phyloP scores from a whole-genome alignment of 2,888 invertebrate genomes.

The Heliconius charithonia region DNA sequence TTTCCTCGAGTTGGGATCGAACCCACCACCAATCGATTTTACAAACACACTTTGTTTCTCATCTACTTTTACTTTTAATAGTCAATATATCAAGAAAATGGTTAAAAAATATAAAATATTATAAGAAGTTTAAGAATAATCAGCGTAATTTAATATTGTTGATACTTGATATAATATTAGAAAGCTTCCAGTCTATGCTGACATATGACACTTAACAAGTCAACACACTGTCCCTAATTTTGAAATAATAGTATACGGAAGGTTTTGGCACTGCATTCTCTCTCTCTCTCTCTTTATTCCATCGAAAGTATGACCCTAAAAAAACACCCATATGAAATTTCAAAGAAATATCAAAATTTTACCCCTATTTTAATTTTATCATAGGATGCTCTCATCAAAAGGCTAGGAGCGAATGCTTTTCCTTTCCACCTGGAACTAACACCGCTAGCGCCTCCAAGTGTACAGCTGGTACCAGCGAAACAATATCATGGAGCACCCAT shows the following conservation, averaged over 20 bases:
- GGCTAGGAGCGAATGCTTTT: constrained; percentile 90
- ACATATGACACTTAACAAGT: neutral
- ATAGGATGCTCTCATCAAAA: constrained; percentile 91
- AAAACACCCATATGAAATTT: neutral
- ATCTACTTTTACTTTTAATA: neutral
- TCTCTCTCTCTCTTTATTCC: no score
- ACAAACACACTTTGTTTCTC: no score
- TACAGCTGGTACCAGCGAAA: constrained; percentile 94
- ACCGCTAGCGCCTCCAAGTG: constrained; percentile 94
- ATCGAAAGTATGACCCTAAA: no score
- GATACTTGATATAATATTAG: neutral
- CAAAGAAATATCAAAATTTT: neutral
- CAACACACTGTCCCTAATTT: neutral
- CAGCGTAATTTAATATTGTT: neutral
- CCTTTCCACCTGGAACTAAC: constrained; percentile 92
- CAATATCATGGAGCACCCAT: constrained; percentile 96
- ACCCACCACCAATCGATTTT: no score
- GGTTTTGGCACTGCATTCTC: no score
- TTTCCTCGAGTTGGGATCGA: no score
- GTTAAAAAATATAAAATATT: neutral
- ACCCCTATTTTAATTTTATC: constrained; percentile 10
- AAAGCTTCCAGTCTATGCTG: neutral
- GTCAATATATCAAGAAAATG: neutral
- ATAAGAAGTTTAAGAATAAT: neutral
- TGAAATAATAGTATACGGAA: no score